A percentile compares a stretch with the other conserved stretches of the same genome.
phyloP scores from a whole-genome alignment of 2,888 invertebrate species.

The Tiliacea citrago region DNA sequence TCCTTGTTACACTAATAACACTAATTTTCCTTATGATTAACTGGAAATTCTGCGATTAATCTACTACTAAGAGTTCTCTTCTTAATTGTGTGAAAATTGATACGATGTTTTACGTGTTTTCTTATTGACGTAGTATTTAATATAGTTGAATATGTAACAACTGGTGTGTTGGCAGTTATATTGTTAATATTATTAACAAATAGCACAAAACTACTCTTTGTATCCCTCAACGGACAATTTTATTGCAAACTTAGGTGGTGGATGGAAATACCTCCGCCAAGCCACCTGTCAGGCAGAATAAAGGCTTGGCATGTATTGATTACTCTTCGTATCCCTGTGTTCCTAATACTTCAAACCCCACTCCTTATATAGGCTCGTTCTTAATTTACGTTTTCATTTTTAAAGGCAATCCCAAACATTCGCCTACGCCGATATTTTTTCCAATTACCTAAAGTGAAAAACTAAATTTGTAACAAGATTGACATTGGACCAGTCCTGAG shows the following conservation, averaged over 20 bases:
- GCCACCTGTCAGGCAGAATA: conserved; percentile 17
- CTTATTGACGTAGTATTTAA: background rate
- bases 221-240: conserved; percentile 16
- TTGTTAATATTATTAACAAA: background rate
- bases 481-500: conserved; percentile 68
- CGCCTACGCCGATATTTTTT: conserved; percentile 52
- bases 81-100: conserved; percentile 16
- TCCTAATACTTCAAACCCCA: conserved; percentile 21
- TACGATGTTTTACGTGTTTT: background rate
- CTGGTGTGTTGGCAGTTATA: too few species aligned
- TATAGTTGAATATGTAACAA: background rate
- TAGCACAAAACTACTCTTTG: background rate
- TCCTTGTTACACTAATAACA: conserved; percentile 33
- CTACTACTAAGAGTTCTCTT: conserved; percentile 9
- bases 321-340: conserved; percentile 14
- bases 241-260: conserved; percentile 2
- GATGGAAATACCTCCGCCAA: conserved; percentile 10
- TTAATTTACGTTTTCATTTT: conserved; percentile 56
- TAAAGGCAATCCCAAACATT: conserved; percentile 49
- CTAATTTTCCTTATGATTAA: conserved; percentile 38
- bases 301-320: conserved; percentile 30
- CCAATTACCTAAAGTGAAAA: conserved; percentile 62
- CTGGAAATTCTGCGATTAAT: conserved; percentile 12
- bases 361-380: conserved; percentile 6
- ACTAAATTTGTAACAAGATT: conserved; percentile 71